Evolutionary conservation across 2,888 invertebrate species (phyloP), one percentile per base, ranked within the genome.

Genomic region (Xestoiulus laeticollis): DNA sequence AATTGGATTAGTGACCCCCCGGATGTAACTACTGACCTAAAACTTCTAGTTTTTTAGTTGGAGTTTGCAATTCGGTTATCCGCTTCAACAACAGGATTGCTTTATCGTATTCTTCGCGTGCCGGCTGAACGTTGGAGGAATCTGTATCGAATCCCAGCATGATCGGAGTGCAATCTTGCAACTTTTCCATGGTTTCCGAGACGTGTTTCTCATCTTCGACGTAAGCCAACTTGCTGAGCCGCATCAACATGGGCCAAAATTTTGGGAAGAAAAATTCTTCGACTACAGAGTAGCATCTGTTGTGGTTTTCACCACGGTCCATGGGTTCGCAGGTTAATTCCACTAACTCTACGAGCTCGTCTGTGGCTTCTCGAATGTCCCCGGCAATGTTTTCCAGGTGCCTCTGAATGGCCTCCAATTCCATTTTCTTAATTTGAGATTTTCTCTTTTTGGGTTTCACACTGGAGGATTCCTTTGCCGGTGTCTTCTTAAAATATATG

Each of bases 21-120:
- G n/a, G n/a, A n/a, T n/a, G n/a, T n/a, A 48, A 26, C 32, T 16
- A 30, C 78, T 43, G 48, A 88, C 88, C 88, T 48, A 88, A 59
- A 19, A 38, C 26, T 82, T 88, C 86, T n/a, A 88, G 82, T 59
- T 88, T 88, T 26, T 87, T 87, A 86, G 68, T 43, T 68, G 88
- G 86, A 44, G 30, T 78, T 26, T 30, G 43, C 43, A 87, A 30
- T 44, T 43, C 48, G 0, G 48, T 43, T 22, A 87, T 33, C 8
- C 30, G 87, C 26, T 87, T 82, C 26, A 87, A 26, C 78, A 83
- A 19, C 16, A 26, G 6, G 26, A 87, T 32, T 10, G 44, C 30
- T 86, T 16, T 82, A 86, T 85, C 44, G 8, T 85, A 85, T 26
- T 85, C 44, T 85, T 43, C 43, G 12, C 8, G 38, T 6, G 38